Evolutionary conservation across 2,797 vertebrate genomes (phyloP).

Genomic region (Thamnophis elegans): DNA sequence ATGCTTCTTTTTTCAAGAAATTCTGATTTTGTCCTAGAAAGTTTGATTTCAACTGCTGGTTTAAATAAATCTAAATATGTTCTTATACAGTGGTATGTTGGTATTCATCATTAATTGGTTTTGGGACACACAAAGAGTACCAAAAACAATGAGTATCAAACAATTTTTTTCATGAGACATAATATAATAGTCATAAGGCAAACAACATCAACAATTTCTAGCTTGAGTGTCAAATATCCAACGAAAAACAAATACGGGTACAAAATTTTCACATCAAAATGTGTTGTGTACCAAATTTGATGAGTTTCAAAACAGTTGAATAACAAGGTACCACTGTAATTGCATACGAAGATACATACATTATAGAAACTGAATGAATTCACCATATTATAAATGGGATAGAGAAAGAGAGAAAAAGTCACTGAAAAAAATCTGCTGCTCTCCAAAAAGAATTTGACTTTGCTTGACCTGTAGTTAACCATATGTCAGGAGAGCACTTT

Average conservation of each 20-base stretch:
- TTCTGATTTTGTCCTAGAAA: not conserved
- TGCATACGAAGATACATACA: not conserved
- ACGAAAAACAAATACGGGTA: not conserved
- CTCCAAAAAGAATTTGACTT: not conserved
- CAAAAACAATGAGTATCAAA: not conserved
- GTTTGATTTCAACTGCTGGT: not conserved
- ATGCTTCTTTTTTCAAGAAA: not conserved
- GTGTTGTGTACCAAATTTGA: not conserved
- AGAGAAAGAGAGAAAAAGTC: not conserved
- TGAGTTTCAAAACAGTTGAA: not conserved
- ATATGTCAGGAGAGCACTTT: not conserved
- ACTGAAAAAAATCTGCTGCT: not conserved
- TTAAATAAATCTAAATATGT: not conserved
- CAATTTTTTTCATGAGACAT: not conserved
- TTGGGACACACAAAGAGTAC: not conserved
- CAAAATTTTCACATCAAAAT: not conserved
- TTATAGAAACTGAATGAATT: not conserved
- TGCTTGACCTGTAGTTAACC: not conserved
- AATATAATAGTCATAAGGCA: not conserved
- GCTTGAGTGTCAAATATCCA: not conserved
- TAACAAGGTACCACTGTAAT: not conserved
- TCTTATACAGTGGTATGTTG: not conserved
- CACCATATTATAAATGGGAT: not conserved
- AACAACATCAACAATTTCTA: not conserved
- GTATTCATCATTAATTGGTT: not conserved